Conservation (phyloP, 1,140 invertebrate species). For the Polyergus mexicanus region DNA sequence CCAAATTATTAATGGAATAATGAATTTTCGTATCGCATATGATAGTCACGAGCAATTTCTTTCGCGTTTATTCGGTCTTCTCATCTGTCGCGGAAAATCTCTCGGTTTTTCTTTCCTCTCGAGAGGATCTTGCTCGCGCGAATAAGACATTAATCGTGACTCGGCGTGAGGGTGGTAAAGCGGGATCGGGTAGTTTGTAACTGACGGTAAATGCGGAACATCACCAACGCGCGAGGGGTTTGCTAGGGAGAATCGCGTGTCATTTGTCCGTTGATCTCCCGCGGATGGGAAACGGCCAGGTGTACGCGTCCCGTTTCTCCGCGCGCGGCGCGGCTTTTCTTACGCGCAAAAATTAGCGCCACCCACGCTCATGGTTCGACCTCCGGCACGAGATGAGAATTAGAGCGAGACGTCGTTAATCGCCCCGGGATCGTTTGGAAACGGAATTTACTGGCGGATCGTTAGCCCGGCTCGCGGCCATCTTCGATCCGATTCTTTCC, state of each 20-base stretch:
- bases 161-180: constrained; percentile 66
- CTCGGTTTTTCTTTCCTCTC: constrained; percentile 40
- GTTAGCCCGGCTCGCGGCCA: constrained; percentile 44
- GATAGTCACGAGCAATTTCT: constrained; percentile 3
- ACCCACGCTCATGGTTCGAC: constrained; percentile 75
- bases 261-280: constrained; percentile 86
- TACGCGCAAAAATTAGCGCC: constrained; percentile 84
- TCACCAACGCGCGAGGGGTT: constrained; percentile 65
- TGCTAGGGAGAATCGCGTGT: constrained; percentile 83
- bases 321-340: constrained; percentile 78
- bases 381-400: constrained; percentile 78
- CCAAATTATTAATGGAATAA: background rate
- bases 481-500: constrained; percentile 45
- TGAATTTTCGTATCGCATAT: background rate
- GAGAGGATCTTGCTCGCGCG: constrained; percentile 75
- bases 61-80: background rate
- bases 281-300: constrained; percentile 84
- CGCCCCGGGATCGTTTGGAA: constrained; percentile 67
- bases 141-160: constrained; percentile 84
- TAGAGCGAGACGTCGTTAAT: constrained; percentile 80
- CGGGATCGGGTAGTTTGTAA: constrained; percentile 81
- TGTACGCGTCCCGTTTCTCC: constrained; percentile 74
- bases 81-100: constrained; percentile 27
- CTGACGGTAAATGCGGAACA: constrained; percentile 70
- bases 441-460: constrained; percentile 60